Evolutionary conservation across 2,888 invertebrate genomes (phyloP).

Genomic region (Baccha elongata): DNA sequence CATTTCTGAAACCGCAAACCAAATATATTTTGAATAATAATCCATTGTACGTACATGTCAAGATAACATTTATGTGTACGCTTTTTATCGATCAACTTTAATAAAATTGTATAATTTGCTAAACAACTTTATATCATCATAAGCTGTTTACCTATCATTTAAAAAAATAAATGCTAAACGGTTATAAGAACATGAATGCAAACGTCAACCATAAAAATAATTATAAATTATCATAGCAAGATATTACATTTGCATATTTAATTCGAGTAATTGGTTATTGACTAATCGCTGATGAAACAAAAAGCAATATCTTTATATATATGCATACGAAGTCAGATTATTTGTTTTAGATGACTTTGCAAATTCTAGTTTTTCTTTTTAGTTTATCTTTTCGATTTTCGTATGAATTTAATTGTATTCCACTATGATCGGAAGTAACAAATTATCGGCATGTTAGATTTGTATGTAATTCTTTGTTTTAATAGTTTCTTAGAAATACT

Average conservation of each 20-base stretch:
- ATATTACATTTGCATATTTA: conserved; percentile 6
- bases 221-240: neutral
- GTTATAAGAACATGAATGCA: neutral
- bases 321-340: neutral
- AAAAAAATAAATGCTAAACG: conserved; percentile 17
- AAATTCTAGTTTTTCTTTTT: neutral
- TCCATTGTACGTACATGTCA: too few species aligned
- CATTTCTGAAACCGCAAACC: too few species aligned
- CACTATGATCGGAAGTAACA: neutral
- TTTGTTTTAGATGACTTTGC: conserved; percentile 41
- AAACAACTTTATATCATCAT: too few species aligned
- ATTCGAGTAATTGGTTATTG: neutral
- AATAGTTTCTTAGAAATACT: neutral
- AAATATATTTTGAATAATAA: too few species aligned
- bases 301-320: neutral
- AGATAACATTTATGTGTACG: too few species aligned
- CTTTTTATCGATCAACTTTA: too few species aligned
- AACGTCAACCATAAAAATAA: conserved; percentile 9
- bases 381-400: conserved; percentile 6
- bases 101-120: too few species aligned
- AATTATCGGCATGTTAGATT: neutral
- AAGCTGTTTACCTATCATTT: conserved; percentile 20
- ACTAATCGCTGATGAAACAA: neutral
- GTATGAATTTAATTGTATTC: neutral
- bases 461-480: conserved; percentile 2